A percentile compares a stretch with the other conserved stretches of the same genome.
These are phyloP conservation scores for Drosophila baimaii DNA, from an alignment of 1,140 invertebrate species.

Conservation along the genomic window DNA sequence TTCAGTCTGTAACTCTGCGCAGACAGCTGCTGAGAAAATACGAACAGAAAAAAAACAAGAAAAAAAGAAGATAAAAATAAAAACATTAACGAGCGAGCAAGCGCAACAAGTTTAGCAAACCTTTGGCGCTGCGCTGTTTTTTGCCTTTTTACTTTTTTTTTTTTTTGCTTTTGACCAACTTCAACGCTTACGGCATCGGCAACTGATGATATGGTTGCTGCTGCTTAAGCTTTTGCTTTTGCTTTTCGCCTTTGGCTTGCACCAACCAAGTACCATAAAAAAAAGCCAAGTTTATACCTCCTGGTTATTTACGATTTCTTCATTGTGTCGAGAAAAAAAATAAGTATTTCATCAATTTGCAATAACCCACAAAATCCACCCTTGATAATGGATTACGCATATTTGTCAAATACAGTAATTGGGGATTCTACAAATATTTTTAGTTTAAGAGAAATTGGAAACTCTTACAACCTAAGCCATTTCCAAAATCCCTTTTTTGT, in stretches of 20 bases:
- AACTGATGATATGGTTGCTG: constrained; percentile 48
- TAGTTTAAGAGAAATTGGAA: not conserved
- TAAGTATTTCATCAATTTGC: not conserved
- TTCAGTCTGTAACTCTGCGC: constrained; percentile 49
- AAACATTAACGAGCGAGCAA: constrained; percentile 40
- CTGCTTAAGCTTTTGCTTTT: constrained; percentile 37
- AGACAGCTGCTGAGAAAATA: constrained; percentile 38
- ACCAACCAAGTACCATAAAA: constrained; percentile 75
- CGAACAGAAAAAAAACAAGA: constrained; percentile 7
- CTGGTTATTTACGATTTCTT: constrained; percentile 41
- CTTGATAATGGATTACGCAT: constrained; percentile 22
- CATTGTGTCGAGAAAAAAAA: constrained; percentile 7
- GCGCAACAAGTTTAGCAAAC: constrained; percentile 78
- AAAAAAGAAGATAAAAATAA: constrained; percentile 22
- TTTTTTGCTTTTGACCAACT: constrained; percentile 72
- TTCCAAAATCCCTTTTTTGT: too few relatives aligned
- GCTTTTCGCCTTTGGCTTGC: constrained; percentile 68
- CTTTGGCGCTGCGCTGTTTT: constrained; percentile 37
- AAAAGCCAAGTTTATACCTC: constrained; percentile 39
- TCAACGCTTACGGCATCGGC: constrained; percentile 73
- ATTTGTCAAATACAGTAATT: not conserved
- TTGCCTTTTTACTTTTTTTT: constrained; percentile 42
- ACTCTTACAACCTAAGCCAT: not conserved
- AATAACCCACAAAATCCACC: constrained; percentile 2
- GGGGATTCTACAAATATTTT: not conserved